These are phyloP conservation scores for Drosophila suboccidentalis DNA, from an alignment of 2,888 invertebrate species.

Conservation along the genomic window DNA sequence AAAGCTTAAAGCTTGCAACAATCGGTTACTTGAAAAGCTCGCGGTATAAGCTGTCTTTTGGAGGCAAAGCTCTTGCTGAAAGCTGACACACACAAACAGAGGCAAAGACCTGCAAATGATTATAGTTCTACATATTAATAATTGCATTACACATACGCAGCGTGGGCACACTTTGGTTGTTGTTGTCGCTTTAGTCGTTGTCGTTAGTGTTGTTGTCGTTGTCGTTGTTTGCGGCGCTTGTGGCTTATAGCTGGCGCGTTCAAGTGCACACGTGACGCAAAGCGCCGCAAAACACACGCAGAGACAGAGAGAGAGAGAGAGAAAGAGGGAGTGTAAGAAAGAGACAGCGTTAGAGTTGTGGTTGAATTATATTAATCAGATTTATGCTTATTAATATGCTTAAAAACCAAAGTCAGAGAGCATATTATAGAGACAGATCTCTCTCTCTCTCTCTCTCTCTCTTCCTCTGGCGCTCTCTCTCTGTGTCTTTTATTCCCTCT, in stretches of 20 bases:
- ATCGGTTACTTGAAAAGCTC: neutral
- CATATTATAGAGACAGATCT: constrained; percentile 13
- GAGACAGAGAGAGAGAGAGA: neutral
- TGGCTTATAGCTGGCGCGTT: constrained; percentile 63
- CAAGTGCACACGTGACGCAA: constrained; percentile 77
- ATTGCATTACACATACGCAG: constrained; percentile 77
- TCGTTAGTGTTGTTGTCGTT: constrained; percentile 15
- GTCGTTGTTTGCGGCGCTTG: constrained; percentile 48
- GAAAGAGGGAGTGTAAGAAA: neutral
- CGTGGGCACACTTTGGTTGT: constrained; percentile 32
- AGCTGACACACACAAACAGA: neutral
- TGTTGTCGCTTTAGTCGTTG: constrained; percentile 17
- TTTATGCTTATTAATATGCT: constrained; percentile 19
- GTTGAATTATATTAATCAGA: constrained; percentile 71
- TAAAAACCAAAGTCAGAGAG: constrained; percentile 22
- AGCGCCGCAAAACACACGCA: constrained; percentile 25
- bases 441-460: neutral
- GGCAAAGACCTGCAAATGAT: neutral
- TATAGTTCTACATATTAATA: constrained; percentile 68
- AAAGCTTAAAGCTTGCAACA: constrained; percentile 14
- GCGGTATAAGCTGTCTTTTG: neutral
- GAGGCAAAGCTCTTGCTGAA: constrained; percentile 15
- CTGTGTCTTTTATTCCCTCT: neutral
- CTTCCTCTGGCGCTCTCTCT: neutral
- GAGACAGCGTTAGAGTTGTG: constrained; percentile 16